Evolutionary conservation across 53 echinoderm and acorn worm species (phyloP), one percentile per base, ranked within the genome.

Genomic region (Zoroaster sp.): DNA sequence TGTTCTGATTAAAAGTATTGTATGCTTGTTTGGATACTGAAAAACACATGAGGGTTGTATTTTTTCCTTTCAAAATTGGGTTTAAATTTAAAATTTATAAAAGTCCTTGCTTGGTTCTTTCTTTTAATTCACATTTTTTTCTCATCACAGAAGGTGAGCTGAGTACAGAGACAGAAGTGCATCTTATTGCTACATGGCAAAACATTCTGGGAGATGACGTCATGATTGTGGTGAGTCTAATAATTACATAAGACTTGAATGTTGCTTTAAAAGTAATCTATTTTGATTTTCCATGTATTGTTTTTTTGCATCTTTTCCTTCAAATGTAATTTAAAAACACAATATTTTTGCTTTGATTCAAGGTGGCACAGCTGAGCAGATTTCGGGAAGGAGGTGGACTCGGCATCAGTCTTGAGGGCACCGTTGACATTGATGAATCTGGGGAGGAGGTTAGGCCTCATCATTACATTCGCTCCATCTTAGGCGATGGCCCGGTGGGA

Each of bases 321-420:
- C 3, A 18, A 18, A 30, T 11, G 31, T 13, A 1, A 5, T 18
- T 33, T 23, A 75, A 42, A 2, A 37, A 0, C 20, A 30, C 25
- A 18, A 65, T 66, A 35, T 35, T 2, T 5, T n/a, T 73, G 21
- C 23, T 74, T 53, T 2, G 74, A 1, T 73, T 1, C 0, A 69
- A 96, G 95, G 90, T 96, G 69, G 96, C 96, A 69, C 92, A 92
- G 83, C 78, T 96, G 39, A 87, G 92, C 87, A 94, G 92, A 74
- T 93, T 94, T 72, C 88, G 92, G 14, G 94, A 93, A 76, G 92
- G 93, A 28, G 98, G 94, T 20, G 95, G 98, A 40, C 90, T 98
- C 30, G 98, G 98, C 5, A 98, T 98, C 44, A 92, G 95, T 21
- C 91, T 98, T 13, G 98, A 98, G 73, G 98, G 98, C 18, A 98